Evolutionary conservation across 2,888 invertebrate genomes (phyloP).

Genomic region (Cantharis rufa): DNA sequence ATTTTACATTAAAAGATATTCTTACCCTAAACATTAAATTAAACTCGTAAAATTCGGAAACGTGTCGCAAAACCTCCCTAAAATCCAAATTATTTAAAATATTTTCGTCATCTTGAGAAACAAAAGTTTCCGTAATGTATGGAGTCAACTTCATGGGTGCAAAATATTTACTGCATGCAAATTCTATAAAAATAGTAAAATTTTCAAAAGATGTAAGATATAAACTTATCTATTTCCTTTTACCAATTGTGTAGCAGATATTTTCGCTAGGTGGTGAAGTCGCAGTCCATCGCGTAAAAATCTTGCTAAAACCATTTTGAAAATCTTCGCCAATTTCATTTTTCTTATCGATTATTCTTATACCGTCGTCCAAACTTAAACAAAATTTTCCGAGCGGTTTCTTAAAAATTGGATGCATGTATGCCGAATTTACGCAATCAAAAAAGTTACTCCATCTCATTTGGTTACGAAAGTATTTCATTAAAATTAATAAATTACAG

Average conservation of each 20-base stretch:
- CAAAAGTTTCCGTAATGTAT: not conserved
- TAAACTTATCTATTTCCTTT: not conserved
- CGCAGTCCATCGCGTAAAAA: constrained; percentile 22
- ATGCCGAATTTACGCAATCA: constrained; percentile 17
- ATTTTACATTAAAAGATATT: not conserved
- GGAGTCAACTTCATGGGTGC: not conserved
- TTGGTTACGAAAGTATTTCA: constrained; percentile 26
- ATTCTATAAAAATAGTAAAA: not conserved
- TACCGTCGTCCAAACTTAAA: constrained; percentile 16
- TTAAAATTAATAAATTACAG: constrained; percentile 6
- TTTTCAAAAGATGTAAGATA: not conserved
- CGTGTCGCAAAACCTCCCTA: not conserved
- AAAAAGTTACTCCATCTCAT: constrained; percentile 28
- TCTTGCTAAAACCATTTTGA: constrained; percentile 16
- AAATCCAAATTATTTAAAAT: not conserved
- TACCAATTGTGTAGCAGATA: constrained; percentile 24
- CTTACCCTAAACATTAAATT: not conserved
- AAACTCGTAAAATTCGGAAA: not conserved
- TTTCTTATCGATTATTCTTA: constrained; percentile 17
- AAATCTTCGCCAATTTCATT: constrained; percentile 11
- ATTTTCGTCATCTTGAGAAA: not conserved
- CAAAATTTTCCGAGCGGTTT: constrained; percentile 23
- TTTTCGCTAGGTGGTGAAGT: constrained; percentile 23
- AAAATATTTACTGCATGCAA: constrained; percentile 3
- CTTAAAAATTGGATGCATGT: constrained; percentile 1